Percentiles rank a stretch among this genome's conserved stretches.
Conservation (phyloP, 2,888 invertebrate genomes). For the Spisula subtruncata region DNA sequence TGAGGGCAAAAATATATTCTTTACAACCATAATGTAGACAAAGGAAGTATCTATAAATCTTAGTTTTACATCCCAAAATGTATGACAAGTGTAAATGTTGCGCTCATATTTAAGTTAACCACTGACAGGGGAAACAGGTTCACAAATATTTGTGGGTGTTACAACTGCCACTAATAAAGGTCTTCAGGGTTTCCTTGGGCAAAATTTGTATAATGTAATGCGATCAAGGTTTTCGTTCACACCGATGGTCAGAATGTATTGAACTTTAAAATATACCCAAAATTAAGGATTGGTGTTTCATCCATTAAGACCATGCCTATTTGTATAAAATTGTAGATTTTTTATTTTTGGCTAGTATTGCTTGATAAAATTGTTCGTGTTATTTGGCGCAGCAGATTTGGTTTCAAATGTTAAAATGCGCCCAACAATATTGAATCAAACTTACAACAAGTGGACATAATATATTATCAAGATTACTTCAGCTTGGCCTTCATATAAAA, state of each 20-base stretch:
- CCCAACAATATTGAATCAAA: background rate
- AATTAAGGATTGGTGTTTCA: no score
- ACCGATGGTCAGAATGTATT: no score
- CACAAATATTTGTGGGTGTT: background rate
- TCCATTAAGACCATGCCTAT: no score
- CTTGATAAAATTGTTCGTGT: no score
- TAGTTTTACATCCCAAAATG: background rate
- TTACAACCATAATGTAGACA: conserved; percentile 15
- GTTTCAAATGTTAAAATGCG: no score
- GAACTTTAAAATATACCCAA: no score
- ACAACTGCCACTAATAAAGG: background rate
- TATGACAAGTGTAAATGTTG: background rate
- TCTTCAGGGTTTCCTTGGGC: background rate
- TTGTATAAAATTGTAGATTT: no score
- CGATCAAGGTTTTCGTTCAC: no score
- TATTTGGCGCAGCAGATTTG: no score
- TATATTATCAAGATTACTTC: background rate
- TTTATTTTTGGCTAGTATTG: no score
- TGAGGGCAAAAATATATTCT: conserved; percentile 28
- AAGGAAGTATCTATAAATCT: background rate
- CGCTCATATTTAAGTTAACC: background rate
- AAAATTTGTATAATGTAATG: no score
- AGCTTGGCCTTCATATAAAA: background rate
- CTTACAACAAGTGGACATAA: background rate
- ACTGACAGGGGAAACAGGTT: background rate